A percentile compares a stretch with the other conserved stretches of the same genome.
phyloP scores from a whole-genome alignment of 2,113 vertebrate genomes.

The Nestor notabilis region DNA sequence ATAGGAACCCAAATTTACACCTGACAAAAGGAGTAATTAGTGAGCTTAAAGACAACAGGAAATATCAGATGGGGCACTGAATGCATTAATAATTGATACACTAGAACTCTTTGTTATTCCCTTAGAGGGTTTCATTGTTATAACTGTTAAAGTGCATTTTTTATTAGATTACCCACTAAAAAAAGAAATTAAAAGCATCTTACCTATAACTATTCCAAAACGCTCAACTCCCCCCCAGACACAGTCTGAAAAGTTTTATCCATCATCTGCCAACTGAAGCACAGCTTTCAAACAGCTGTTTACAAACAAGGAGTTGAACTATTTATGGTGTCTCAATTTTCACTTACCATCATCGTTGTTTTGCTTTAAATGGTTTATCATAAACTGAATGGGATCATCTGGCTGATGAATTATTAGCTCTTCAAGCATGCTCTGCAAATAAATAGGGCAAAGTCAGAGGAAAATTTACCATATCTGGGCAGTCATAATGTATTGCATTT shows the following conservation, averaged over 20 bases:
- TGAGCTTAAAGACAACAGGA: conserved; percentile 66
- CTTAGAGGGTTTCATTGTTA: conserved; percentile 62
- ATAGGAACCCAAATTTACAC: conserved; percentile 64
- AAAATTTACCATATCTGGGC: background rate
- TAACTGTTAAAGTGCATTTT: conserved; percentile 65
- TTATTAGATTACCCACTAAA: conserved; percentile 53
- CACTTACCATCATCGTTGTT: conserved; percentile 78
- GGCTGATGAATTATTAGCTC: conserved; percentile 86
- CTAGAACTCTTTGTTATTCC: conserved; percentile 60
- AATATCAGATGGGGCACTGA: conserved; percentile 64
- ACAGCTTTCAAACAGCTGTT: background rate
- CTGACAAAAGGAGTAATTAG: conserved; percentile 76
- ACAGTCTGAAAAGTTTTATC: background rate
- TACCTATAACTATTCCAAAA: conserved; percentile 8
- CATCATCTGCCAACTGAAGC: background rate
- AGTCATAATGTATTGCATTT: background rate
- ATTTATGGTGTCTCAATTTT: background rate
- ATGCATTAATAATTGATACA: conserved; percentile 73
- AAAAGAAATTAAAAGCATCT: conserved; percentile 56
- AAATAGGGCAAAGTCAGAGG: conserved; percentile 24
- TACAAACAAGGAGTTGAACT: background rate
- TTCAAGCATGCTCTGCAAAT: conserved; percentile 83
- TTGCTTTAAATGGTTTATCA: conserved; percentile 81
- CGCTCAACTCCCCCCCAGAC: background rate
- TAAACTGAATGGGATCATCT: conserved; percentile 82